Base-by-base conservation (phyloP, 2,888 invertebrate species). In the Mythimna vitellina region DNA sequence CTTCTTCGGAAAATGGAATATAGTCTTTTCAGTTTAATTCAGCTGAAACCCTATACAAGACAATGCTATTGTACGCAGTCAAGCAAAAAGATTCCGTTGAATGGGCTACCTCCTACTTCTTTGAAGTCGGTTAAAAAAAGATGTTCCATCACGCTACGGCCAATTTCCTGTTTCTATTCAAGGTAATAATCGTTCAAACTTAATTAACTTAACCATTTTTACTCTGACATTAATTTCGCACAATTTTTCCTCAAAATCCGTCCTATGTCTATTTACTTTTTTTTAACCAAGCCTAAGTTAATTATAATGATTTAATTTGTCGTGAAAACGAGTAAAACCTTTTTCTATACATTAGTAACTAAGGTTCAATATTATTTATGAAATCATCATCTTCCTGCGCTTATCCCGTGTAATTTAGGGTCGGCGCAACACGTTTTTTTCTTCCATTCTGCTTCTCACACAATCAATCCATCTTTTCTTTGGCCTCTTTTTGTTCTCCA, bases 131-230 rank as follows among this genome's bases (percentile, higher is more conserved):
- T 35, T 56, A 56, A 74, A 72, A 77, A 74, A 58, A 67, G 69
- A 53, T 46, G 56, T 57, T 49, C 53, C 64, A 66, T 73, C 61
- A 74, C 56, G 71, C 82, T 70, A 72, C 63, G 25, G 66, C 76
- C 77, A 87, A 89, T 89, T 88, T 89, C 89, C 89, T 82, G 88
- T 74, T 42, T 65, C 78, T 80, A 80, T 81, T 82, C 66, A 73
- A 77, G 1, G 12, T 68, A 73, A 51, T 70, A 71, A 81, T 76
- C 70, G 64, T 73, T 60, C 74, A 57, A 80, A 79, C 76, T 64
- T 76, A 84, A 78, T 68, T 62, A 62, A 57, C 42, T 62, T 17
- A n/a, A 72, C 63, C 67, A 10, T 60, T 70, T 83, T 61, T 29
- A 63, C 51, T 35, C 32, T 1, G 20, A 14, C 20, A 42, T 49